Evolutionary conservation across 2,888 invertebrate genomes (phyloP).

Genomic region (Branchellion lobata): DNA sequence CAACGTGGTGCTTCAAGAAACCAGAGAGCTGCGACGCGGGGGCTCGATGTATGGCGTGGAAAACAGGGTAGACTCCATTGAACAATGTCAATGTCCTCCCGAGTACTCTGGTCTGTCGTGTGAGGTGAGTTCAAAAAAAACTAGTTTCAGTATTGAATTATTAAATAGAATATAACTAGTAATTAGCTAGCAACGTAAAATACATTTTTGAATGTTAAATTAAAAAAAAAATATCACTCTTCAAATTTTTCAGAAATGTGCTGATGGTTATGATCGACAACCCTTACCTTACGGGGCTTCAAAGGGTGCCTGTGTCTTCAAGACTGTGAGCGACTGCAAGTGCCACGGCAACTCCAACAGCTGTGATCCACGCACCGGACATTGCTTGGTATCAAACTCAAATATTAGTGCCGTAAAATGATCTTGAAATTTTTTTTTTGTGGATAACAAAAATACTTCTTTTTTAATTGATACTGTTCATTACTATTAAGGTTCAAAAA

Average conservation of each 20-base stretch:
- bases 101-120: neutral
- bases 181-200: too few species aligned
- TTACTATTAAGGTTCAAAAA: too few species aligned
- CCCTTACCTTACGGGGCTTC: neutral
- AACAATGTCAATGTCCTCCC: neutral
- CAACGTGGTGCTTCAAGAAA: neutral
- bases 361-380: neutral
- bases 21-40: neutral
- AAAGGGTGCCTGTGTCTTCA: neutral
- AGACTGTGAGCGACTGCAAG: neutral
- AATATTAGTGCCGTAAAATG: too few species aligned
- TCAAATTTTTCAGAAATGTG: neutral
- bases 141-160: too few species aligned
- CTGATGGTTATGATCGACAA: neutral
- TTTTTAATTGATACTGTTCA: too few species aligned
- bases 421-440: too few species aligned
- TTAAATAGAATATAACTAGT: too few species aligned
- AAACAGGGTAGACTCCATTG: neutral
- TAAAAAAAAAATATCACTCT: too few species aligned
- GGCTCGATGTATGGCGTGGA: neutral
- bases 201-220: too few species aligned
- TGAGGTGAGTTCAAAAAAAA: neutral
- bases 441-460: too few species aligned
- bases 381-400: constrained; percentile 1
- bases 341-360: neutral